phyloP scores from a whole-genome alignment of 2,797 vertebrate genomes.

The Lagorchestes hirsutus region DNA sequence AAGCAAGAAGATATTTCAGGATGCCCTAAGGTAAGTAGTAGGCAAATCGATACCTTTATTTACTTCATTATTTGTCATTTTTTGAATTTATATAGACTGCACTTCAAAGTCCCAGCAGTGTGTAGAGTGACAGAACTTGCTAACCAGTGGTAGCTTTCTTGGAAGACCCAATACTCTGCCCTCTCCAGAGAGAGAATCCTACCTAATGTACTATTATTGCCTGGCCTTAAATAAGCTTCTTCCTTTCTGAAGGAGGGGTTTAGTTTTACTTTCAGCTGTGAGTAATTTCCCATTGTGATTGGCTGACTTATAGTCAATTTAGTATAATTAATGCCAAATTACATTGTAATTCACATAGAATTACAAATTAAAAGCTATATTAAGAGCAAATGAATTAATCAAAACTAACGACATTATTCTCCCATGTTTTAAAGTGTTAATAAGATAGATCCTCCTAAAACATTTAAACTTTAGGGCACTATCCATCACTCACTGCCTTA shows the following conservation, averaged over 20 bases:
- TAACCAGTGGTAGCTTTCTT: background rate
- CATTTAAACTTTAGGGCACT: constrained; percentile 69
- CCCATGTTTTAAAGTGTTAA: constrained; percentile 76
- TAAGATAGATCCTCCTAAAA: constrained; percentile 77
- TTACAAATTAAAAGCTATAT: constrained; percentile 79
- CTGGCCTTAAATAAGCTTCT: background rate
- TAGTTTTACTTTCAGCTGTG: constrained; percentile 71
- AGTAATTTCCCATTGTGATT: constrained; percentile 72
- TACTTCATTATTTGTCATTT: constrained; percentile 44
- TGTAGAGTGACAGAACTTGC: constrained; percentile 5
- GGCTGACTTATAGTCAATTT: constrained; percentile 74
- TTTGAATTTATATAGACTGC: constrained; percentile 35
- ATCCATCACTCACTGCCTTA: constrained; percentile 68
- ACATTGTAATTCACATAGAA: constrained; percentile 77
- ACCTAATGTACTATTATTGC: background rate
- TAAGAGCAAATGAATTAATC: constrained; percentile 79
- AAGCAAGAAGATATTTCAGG: constrained; percentile 27
- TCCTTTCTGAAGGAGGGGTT: constrained; percentile 50
- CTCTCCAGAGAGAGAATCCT: background rate
- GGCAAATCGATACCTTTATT: constrained; percentile 25
- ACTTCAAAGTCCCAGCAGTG: constrained; percentile 28
- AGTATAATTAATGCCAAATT: constrained; percentile 73
- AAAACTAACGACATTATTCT: constrained; percentile 77
- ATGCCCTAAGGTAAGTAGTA: background rate
- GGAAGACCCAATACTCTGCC: constrained; percentile 4